phyloP scores from a whole-genome alignment of 2,797 vertebrate species.

The Malacoraja senta region DNA sequence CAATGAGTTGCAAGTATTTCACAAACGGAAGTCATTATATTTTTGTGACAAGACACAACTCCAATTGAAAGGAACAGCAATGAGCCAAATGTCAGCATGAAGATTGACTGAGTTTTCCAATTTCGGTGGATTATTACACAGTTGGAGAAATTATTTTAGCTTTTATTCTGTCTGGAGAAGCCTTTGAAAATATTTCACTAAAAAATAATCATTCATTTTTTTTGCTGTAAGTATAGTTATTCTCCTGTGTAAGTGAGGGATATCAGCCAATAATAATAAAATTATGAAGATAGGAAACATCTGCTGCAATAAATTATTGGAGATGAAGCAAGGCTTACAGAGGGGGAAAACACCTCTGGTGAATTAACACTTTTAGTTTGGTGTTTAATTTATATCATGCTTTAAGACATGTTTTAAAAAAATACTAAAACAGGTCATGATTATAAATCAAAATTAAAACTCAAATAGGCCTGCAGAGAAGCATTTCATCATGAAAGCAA shows the following conservation, averaged over 20 bases:
- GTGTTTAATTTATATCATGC: not conserved
- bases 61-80: not conserved
- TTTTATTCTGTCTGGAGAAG: not conserved
- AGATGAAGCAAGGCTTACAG: not conserved
- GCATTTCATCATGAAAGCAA: not conserved
- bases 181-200: not conserved
- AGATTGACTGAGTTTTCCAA: not conserved
- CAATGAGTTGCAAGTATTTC: conserved; percentile 1
- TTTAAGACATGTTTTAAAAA: not conserved
- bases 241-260: not conserved
- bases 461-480: not conserved
- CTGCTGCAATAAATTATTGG: conserved; percentile 9
- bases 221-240: not conserved
- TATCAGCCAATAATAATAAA: not conserved
- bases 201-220: not conserved
- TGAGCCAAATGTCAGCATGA: not conserved
- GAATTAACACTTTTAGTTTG: not conserved
- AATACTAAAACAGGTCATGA: not conserved
- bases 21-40: conserved; percentile 2
- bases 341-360: not conserved
- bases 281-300: not conserved
- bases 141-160: not conserved
- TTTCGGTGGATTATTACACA: not conserved
- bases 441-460: not conserved
- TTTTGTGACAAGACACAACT: not conserved